These are phyloP conservation scores for Scolopax rusticola DNA, from an alignment of 2,797 vertebrate species.

Conservation along the genomic window DNA sequence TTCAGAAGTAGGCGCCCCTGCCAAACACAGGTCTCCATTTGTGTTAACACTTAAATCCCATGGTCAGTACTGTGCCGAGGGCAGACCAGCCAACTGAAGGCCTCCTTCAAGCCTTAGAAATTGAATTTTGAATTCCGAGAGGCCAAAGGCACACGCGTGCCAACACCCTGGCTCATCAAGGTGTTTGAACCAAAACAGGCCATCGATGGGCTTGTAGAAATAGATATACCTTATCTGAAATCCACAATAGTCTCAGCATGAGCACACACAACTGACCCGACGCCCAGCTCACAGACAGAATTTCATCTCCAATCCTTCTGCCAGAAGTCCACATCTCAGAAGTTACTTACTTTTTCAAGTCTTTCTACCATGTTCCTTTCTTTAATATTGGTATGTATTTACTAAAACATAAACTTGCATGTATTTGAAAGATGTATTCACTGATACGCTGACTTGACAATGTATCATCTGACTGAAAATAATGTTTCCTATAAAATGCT, in stretches of 20 bases:
- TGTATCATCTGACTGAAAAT: background rate
- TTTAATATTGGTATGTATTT: background rate
- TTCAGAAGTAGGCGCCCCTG: background rate
- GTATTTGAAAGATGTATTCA: background rate
- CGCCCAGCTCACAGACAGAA: background rate
- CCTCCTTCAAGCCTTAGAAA: background rate
- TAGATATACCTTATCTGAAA: background rate
- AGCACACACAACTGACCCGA: background rate
- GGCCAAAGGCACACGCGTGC: accelerated
- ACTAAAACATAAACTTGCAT: background rate
- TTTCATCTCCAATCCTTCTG: background rate
- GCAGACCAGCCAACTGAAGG: background rate
- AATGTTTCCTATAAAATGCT: background rate
- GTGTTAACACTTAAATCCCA: background rate
- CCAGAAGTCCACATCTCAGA: background rate
- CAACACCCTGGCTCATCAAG: background rate
- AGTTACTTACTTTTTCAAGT: background rate
- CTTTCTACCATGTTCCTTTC: background rate
- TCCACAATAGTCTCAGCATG: accelerated
- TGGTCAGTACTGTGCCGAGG: background rate
- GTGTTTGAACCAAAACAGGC: accelerated
- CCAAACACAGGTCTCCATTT: background rate
- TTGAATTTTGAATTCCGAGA: background rate
- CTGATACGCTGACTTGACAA: background rate
- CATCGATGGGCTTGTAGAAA: background rate